Base-by-base conservation (phyloP, 2,113 vertebrate genomes). In the Notiomystis cincta region DNA sequence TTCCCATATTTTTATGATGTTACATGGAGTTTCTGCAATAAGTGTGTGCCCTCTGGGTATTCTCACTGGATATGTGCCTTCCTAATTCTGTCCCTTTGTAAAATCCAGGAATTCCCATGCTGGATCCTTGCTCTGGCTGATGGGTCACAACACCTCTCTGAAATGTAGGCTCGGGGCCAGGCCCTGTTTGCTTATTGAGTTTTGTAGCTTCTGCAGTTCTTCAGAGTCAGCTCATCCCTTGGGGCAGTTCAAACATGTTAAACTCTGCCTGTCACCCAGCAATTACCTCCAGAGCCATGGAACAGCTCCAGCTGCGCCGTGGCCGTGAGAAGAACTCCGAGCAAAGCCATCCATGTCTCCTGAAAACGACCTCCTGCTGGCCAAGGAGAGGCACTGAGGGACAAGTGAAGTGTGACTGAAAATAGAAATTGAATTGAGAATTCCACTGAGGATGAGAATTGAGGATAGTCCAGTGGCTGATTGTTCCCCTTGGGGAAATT, bases 231-330 rank as follows among this genome's bases (percentile, higher is more conserved):
- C 50, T 96, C 89, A 72, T 69, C 57, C 91, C 89, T 87, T 84
- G 25, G 57, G 93, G 91, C 89, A 76, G 81, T 75, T 90, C 45
- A 61, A 85, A 96, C 72, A 61, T 3, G 24, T 89, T 82, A 70
- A 69, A 78, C 84, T 87, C 73, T 93, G 84, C 89, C 84, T 91
- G 91, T 76, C 94, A 89, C 83, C n/a, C 64, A 60, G 83, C 40
- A 84, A 91, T 85, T 96, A 66, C 77, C 65, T 42, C 38, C 79
- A 47, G 80, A n/a, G 45, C 86, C 58, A 35, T 3, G 42, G 69
- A 92, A 90, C 50, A 90, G 75, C 72, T 89, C 51, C 75, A 92
- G 45, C 50, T 82, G 42, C 66, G 50, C 79, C 3, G 3, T 6
- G 30, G 56, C 54, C 0, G 1, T 17, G 77, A 72, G 57, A 93